Base-by-base conservation (phyloP, 2,888 invertebrate genomes). In the Papilio gigon region DNA sequence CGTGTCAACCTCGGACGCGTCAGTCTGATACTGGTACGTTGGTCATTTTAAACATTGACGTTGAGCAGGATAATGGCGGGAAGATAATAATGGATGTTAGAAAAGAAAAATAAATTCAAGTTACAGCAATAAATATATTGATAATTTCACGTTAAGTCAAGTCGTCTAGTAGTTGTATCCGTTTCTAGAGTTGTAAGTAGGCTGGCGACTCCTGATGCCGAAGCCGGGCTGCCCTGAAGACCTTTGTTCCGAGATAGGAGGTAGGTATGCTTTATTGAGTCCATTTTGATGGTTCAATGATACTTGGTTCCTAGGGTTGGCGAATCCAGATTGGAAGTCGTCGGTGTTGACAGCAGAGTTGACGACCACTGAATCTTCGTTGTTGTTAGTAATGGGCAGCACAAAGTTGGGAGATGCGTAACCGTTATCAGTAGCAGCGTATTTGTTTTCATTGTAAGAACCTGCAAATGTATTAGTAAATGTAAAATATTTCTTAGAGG, bases 371-470 rank as follows among this genome's bases (percentile, higher is more conserved):
- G 85, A 67, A 65, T 88, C 87, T 44, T 80, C 84, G 14, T 81
- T 78, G 44, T 73, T 76, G 64, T 74, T 76, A 40, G 37, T 25
- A 17, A 30, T 71, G 6, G 65, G 62, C 64, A 71, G 71, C 22
- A 64, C 68, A 27, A 56, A 68, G 61, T 61, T 69, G 9, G 62
- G 42, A 22, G 61, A 63, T 22, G 61, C 30, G 14, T 62, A 73
- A 25, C 67, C 68, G 37, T 67, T 72, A 56, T 47, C 74, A 47
- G 74, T 77, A 30, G 72, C 76, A 4, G 72, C 71, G 70, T 87
- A 90, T 78, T 89, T 90, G 20, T 72, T 84, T 71, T 85, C 87
- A 66, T 79, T 85, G 82, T 90, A 91, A 0, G 86, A 84, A 22
- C 90, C 91, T 90, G 79, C 4, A 74, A 73, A 44, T 53, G 22